phyloP scores from a whole-genome alignment of 2,797 vertebrate species.

The Chaetophractus vellerosus region DNA sequence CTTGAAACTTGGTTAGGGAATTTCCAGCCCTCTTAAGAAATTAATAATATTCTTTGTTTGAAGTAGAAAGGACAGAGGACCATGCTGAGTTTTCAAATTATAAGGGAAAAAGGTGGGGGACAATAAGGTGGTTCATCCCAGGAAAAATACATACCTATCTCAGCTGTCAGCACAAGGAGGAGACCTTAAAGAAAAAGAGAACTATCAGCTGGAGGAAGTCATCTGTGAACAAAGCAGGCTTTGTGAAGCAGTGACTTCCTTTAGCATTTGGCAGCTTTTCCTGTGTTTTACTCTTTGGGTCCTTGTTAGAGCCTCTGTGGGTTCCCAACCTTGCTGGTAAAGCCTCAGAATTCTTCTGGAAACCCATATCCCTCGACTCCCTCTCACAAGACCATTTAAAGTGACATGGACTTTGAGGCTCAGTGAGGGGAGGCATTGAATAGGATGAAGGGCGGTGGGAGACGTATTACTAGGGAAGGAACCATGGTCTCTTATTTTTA shows the following conservation, averaged over 20 bases:
- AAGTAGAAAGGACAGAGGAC: slow-evolving; percentile 3
- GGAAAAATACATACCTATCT: background rate
- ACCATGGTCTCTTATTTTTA: background rate
- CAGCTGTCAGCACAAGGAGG: background rate
- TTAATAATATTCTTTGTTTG: background rate
- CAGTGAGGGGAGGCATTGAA: background rate
- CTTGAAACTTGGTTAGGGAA: background rate
- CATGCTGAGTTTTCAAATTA: background rate
- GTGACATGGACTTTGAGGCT: background rate
- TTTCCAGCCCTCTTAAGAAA: background rate
- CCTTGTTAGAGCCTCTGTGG: background rate
- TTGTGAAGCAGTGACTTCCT: background rate
- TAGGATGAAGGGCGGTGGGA: background rate
- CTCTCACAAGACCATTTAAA: background rate
- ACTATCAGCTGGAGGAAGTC: background rate
- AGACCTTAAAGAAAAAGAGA: slow-evolving; percentile 29
- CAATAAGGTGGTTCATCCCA: background rate
- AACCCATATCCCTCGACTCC: background rate
- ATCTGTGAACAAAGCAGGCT: background rate
- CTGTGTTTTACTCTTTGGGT: background rate
- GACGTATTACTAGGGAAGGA: background rate
- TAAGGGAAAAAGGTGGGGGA: background rate
- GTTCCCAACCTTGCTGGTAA: background rate
- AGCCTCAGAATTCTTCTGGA: background rate
- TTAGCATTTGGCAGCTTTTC: background rate